Base-by-base conservation (phyloP, 2,797 vertebrate species). In the Falco naumanni region DNA sequence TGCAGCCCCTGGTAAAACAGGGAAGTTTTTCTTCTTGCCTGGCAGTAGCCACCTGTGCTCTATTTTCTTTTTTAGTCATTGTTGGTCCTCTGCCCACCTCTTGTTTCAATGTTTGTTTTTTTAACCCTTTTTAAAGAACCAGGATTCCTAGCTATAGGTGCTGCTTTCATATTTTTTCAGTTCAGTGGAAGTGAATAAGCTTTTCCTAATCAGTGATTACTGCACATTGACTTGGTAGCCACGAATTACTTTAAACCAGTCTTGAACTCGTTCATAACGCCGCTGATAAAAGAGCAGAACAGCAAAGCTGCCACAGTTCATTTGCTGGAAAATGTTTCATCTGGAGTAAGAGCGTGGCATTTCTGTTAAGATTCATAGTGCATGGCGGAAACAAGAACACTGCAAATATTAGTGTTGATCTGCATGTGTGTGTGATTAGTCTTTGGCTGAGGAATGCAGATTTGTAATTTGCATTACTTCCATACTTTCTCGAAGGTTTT, bases 1-100 rank as follows among this genome's bases (percentile, higher is more conserved):
- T 96, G 75, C 74, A 75, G 25, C 54, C 84, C 77, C 65, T 93
- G 64, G 86, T 95, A 92, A 90, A 87, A 83, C 64, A 71, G 75
- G 56, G 85, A 94, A 76, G 88, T 77, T 93, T 87, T 95, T 86
- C n/a, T 94, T 85, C 64, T 84, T 90, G 56, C 68, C 51, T 87
- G 61, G 43, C 60, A 59, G 80, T 89, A 96, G 71, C 84, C 93
- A 96, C 91, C 87, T 97, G 90, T 84, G 72, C 37, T 74, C 41
- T 93, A 1, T 94, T 97, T 96, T 93, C 90, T 90, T 94, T 93
- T 89, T 90, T 89, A 90, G 91, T 97, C 89, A 86, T 97, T 93
- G 81, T 89, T 96, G 85, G 87, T 92, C 83, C n/a, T 83, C 79
- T 96, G 87, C 87, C 89, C 82, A 83, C 82, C 63, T 91, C 91